Base-by-base conservation (phyloP, 2,113 vertebrate species). In the Xenopus laevis region DNA sequence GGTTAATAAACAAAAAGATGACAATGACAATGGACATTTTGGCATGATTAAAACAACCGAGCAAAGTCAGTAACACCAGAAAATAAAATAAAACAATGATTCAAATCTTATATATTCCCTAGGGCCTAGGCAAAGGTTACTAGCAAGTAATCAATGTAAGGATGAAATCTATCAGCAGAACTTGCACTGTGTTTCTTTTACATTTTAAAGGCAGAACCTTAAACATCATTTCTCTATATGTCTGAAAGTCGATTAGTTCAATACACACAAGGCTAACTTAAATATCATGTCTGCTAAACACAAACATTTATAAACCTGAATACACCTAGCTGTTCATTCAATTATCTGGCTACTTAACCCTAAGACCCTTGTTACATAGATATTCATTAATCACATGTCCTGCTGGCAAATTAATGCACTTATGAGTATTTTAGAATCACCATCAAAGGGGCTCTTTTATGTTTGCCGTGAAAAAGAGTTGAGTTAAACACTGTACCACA, bases 361-460 rank as follows among this genome's bases (percentile, higher is more conserved):
- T 21, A 64, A 68, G 64, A 74, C 67, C 67, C 59, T 65, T 70
- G 13, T 68, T 69, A 57, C 59, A 77, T 68, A 70, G 66, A 77
- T 68, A 53, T 64, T 44, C 67, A 77, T 77, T 77, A 77, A 77
- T 77, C 74, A 77, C 67, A 23, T 65, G 45, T 16, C 65, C 65
- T 52, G 63, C 47, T 70, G 74, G 66, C 69, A 61, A 70, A 62
- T 70, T 53, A 77, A 77, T 70, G 58, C 74, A 77, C 74, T 76
- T 53, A 27, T 68, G 65, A 69, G 58, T 57, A 69, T 68, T 69
- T 63, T 47, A 21, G 66, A 68, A 77, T 77, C 57, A 75, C 65
- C 73, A 75, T 75, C 67, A 77, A 77, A 77, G 74, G 18, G 66
- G 30, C 58, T 64, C 74, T 77, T 77, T 77, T 70, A 77, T 77